Evolutionary conservation across 2,113 vertebrate genomes (phyloP), one percentile per base, ranked within the genome.

Genomic region (Panthera uncia): DNA sequence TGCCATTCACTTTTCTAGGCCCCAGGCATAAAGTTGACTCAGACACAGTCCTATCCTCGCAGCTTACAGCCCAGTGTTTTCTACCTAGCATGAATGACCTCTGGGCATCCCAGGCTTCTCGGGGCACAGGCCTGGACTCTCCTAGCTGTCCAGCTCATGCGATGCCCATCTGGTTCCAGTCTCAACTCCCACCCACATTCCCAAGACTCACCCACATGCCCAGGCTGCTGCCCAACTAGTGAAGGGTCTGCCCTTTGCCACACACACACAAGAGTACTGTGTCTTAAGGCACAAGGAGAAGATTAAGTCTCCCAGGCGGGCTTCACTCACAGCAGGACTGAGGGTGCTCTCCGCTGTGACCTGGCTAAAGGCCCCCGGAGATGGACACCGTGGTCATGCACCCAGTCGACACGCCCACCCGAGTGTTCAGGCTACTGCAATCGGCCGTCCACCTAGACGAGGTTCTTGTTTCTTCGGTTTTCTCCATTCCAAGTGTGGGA

Each of bases 401-500:
- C 5, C 2, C 4, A 1, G 31, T 50, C 41, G 36, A 71, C 8
- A 25, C 0, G 11, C 73, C 65, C 5, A 16, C 36, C 71, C 63
- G 0, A 15, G 0, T 55, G 52, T 36, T 65, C 13, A n/a, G 88
- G 61, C 48, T 61, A 29, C 57, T 48, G 38, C 65, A 14, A 41
- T 68, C 68, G 38, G 88, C 57, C 48, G 10, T 88, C 50, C n/a
- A 8, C 41, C 69, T 69, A 66, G 41, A 52, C 41, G 29, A 25
- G 68, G 81, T 57, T 91, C 78, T 73, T 88, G 63, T 76, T 85
- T 95, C 92, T 81, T 69, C 63, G 33, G 48, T 94, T 95, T 92
- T 89, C 52, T 69, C 57, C 69, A 87, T 57, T 71, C 74, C 85
- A 65, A 69, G n/a, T 74, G 33, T 33, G 78, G 71, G 31, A 83